Conservation (phyloP, 2,888 invertebrate species). For the Melinaea marsaeus region DNA sequence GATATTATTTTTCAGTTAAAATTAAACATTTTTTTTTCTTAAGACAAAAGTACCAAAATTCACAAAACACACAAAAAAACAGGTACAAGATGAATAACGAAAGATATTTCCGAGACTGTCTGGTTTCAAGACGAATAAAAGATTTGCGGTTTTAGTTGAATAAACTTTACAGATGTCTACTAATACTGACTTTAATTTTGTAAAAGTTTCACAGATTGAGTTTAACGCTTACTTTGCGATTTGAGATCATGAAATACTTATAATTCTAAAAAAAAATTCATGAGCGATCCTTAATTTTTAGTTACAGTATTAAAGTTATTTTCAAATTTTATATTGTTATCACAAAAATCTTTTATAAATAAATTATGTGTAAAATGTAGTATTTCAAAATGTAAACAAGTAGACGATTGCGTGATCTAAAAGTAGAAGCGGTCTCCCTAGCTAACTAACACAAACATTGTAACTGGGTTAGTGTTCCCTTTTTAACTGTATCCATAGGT, state of each 20-base stretch:
- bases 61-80: constrained; percentile 7
- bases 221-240: constrained; percentile 28
- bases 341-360: no score
- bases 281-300: constrained; percentile 10
- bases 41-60: background rate
- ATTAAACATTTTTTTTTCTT: background rate
- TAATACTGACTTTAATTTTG: constrained; percentile 35
- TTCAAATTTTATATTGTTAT: background rate
- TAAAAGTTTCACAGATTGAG: constrained; percentile 31
- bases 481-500: constrained; percentile 35
- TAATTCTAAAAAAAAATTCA: constrained; percentile 17
- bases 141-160: constrained; percentile 33
- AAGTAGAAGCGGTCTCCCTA: no score
- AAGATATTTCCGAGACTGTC: constrained; percentile 15
- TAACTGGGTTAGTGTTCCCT: constrained; percentile 3
- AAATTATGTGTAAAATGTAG: no score
- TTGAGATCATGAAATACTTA: constrained; percentile 22
- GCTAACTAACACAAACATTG: no score
- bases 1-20: background rate
- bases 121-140: constrained; percentile 33
- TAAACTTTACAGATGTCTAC: constrained; percentile 36
- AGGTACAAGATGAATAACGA: constrained; percentile 15
- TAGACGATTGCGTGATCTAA: no score
- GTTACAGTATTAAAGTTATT: constrained; percentile 1
- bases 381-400: no score